phyloP scores from a whole-genome alignment of 2,113 vertebrate species.

The Tachysurus fulvidraco region DNA sequence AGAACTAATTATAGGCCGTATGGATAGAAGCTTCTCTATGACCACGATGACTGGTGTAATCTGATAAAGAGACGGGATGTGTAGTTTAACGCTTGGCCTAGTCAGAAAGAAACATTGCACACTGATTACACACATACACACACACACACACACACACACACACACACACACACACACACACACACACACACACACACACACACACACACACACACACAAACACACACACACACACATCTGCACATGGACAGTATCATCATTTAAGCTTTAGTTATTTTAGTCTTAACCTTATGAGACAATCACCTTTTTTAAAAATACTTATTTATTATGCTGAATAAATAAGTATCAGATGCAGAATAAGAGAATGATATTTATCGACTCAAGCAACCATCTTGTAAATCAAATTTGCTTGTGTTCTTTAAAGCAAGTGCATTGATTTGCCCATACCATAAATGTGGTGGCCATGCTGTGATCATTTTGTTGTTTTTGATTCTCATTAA shows the following conservation, averaged over 20 bases:
- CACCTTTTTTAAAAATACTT: not conserved
- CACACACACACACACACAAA: slow-evolving; percentile 1
- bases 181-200: not conserved
- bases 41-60: slow-evolving; percentile 14
- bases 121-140: not conserved
- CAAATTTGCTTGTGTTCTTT: not conserved
- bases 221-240: not conserved
- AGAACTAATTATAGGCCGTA: slow-evolving; percentile 28
- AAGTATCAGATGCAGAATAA: not conserved
- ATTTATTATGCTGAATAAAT: not conserved
- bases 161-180: not conserved
- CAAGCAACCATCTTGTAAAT: not conserved
- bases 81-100: slow-evolving; percentile 6
- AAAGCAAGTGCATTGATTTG: not conserved
- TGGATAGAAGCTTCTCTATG: not conserved
- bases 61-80: slow-evolving; percentile 5
- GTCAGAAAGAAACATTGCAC: slow-evolving; percentile 8
- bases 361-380: not conserved
- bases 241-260: not conserved
- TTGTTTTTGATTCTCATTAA: not conserved
- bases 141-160: slow-evolving; percentile 3
- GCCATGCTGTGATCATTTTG: slow-evolving; percentile 3
- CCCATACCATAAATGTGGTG: not conserved
- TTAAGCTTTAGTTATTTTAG: not conserved
- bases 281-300: not conserved